These are phyloP conservation scores for Aythya baeri DNA, from an alignment of 2,113 vertebrate genomes.

Conservation along the genomic window DNA sequence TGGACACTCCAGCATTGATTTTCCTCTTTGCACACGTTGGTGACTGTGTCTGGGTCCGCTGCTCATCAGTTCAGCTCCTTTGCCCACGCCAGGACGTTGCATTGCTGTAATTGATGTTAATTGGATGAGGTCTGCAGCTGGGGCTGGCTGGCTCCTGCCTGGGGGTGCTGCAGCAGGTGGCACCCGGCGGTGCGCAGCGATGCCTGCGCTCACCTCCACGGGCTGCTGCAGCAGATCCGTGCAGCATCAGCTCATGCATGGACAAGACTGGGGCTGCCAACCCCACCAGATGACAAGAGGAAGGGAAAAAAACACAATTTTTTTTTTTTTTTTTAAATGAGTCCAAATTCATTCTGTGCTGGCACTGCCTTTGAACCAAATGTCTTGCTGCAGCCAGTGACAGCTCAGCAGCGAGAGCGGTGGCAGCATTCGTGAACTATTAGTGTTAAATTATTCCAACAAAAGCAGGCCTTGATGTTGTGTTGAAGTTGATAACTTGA, in stretches of 20 bases:
- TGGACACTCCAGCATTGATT: neutral
- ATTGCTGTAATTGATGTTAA: neutral
- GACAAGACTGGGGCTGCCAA: neutral
- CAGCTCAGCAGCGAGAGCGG: neutral
- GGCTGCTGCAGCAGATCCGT: neutral
- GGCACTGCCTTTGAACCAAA: conserved; percentile 11
- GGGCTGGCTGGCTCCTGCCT: neutral
- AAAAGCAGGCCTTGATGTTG: conserved; percentile 49
- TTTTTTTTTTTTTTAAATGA: neutral
- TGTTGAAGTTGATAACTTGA: conserved; percentile 37
- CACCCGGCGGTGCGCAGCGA: neutral
- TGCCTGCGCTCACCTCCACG: neutral
- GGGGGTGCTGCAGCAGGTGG: neutral
- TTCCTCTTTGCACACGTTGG: neutral
- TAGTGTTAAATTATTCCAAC: conserved; percentile 61
- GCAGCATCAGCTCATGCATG: neutral
- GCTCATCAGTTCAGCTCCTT: neutral
- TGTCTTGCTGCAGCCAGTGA: neutral
- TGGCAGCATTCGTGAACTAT: conserved; percentile 24
- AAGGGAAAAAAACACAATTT: neutral
- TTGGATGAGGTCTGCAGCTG: neutral
- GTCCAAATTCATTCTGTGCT: neutral
- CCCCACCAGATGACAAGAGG: neutral
- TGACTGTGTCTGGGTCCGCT: accelerated
- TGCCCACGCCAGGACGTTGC: accelerated